Percentiles rank a stretch among this genome's conserved stretches.
These are phyloP conservation scores for Catagonus wagneri DNA, from an alignment of 2,113 vertebrate species.

Conservation along the genomic window DNA sequence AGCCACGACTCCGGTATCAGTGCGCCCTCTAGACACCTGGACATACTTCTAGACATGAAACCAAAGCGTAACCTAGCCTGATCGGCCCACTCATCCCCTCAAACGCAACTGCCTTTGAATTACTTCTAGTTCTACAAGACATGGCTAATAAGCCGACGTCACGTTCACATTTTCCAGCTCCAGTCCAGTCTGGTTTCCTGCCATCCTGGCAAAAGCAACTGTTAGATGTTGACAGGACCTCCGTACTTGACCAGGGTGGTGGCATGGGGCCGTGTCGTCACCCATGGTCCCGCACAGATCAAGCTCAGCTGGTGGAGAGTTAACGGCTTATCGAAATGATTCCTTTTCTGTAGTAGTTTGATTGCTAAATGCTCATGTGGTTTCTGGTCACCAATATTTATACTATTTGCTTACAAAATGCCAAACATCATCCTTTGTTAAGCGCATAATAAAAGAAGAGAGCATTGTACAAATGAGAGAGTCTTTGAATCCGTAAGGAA, in stretches of 20 bases:
- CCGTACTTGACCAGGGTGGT: not conserved
- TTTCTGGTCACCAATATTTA: not conserved
- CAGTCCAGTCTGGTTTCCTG: not conserved
- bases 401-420: not conserved
- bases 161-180: not conserved
- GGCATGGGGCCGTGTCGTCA: rapidly evolving
- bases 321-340: not conserved
- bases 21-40: not conserved
- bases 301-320: not conserved
- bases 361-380: not conserved
- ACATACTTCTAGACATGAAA: rapidly evolving
- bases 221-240: not conserved
- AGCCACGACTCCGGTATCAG: not conserved
- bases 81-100: not conserved
- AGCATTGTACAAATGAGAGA: not conserved
- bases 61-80: not conserved
- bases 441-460: not conserved
- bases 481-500: not conserved
- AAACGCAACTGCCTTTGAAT: not conserved
- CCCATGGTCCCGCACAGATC: not conserved
- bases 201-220: not conserved
- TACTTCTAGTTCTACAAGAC: not conserved
- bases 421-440: not conserved
- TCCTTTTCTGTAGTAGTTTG: not conserved
- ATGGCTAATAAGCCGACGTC: rapidly evolving